Percentiles rank a stretch among this genome's conserved stretches.
Conservation (phyloP, 1,140 invertebrate species). For the Heliconius himera region DNA sequence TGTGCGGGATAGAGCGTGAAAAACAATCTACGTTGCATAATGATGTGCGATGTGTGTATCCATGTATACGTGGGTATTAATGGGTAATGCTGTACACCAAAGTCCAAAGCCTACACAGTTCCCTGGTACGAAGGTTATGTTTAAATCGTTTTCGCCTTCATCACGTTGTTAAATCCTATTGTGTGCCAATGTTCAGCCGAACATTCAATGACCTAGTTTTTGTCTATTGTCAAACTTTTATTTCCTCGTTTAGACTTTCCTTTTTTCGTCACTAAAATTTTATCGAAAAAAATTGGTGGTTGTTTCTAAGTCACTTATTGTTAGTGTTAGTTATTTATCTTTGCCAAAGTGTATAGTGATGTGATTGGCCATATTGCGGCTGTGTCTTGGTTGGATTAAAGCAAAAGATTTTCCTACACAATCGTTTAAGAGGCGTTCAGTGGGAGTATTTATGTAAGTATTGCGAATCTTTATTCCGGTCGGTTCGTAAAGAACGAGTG, state of each 20-base stretch:
- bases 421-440: not conserved
- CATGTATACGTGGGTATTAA: no score
- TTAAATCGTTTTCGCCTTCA: conserved; percentile 73
- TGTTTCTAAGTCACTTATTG: not conserved
- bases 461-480: not conserved
- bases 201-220: conserved; percentile 66
- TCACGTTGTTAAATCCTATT: conserved; percentile 64
- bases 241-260: conserved; percentile 35
- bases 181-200: conserved; percentile 63
- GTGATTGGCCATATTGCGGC: not conserved
- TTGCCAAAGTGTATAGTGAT: not conserved
- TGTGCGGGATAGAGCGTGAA: no score
- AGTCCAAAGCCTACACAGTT: conserved; percentile 60
- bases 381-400: not conserved
- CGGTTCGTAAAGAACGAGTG: not conserved
- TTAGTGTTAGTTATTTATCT: not conserved
- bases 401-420: not conserved
- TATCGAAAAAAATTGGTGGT: not conserved
- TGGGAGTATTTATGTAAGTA: not conserved
- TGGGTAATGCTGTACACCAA: conserved; percentile 48
- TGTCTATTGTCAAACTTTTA: conserved; percentile 36
- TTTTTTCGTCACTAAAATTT: conserved; percentile 19
- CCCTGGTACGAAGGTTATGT: conserved; percentile 55
- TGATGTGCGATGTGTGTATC: conserved; percentile 42
- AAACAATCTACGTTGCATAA: conserved; percentile 31